These are phyloP conservation scores for Amphimedon queenslandica DNA, from an alignment of 37 sponge, comb jelly and placozoan species.

Conservation along the genomic window DNA sequence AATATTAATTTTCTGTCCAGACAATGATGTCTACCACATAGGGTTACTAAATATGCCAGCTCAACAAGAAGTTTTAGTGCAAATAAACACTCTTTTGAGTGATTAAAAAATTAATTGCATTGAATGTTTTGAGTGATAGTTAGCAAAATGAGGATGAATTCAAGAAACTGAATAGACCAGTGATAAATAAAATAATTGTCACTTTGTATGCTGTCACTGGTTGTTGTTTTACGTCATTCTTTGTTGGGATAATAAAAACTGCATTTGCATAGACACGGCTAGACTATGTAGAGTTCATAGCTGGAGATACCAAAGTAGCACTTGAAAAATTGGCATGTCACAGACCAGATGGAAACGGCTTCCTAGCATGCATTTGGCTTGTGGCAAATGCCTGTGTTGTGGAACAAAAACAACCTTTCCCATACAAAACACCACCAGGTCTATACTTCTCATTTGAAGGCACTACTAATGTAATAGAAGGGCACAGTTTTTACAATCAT, in stretches of 20 bases:
- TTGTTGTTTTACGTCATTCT: slow-evolving; percentile 33
- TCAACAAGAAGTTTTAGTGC: neutral
- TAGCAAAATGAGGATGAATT: neutral
- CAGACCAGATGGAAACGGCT: neutral
- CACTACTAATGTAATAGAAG: neutral
- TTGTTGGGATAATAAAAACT: slow-evolving; percentile 15
- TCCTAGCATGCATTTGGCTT: too few species aligned
- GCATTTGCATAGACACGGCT: neutral
- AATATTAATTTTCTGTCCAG: neutral
- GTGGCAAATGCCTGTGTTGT: too few species aligned
- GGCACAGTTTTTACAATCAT: neutral
- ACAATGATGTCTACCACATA: neutral
- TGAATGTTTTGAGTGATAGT: neutral
- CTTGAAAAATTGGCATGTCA: neutral
- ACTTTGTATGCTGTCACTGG: slow-evolving; percentile 14
- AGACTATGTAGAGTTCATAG: neutral
- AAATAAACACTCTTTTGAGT: neutral
- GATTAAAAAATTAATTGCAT: neutral
- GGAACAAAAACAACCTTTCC: neutral
- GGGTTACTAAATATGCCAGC: neutral
- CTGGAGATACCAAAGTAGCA: neutral
- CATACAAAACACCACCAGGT: neutral
- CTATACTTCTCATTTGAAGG: neutral
- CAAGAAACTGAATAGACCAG: neutral
- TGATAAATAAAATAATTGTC: neutral